Percentiles rank a stretch among this genome's conserved stretches.
phyloP scores from a whole-genome alignment of 2,113 vertebrate genomes.

The Petroica traversi region DNA sequence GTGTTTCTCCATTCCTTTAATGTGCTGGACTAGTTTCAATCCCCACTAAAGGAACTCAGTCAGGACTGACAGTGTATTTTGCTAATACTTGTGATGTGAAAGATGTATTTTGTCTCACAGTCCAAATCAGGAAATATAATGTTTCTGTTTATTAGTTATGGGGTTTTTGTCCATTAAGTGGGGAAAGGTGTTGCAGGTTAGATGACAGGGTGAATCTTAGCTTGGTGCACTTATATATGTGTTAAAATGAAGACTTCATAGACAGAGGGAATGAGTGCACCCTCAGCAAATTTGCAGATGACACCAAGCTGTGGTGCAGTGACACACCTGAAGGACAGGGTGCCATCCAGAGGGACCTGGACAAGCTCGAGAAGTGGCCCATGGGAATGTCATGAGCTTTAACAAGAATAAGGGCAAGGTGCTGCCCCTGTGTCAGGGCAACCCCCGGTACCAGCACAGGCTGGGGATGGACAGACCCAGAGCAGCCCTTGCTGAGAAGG shows the following conservation, averaged over 20 bases:
- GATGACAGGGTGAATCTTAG: neutral
- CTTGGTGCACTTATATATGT: neutral
- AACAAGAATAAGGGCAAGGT: neutral
- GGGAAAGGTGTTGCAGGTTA: neutral
- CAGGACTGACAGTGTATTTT: neutral
- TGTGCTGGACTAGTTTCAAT: neutral
- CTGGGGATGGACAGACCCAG: neutral
- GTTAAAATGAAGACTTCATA: neutral
- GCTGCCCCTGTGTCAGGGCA: neutral
- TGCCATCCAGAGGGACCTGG: neutral
- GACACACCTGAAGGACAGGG: neutral
- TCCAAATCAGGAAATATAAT: neutral
- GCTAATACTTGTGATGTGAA: neutral
- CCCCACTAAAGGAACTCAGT: neutral
- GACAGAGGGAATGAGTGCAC: neutral
- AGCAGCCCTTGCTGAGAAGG: neutral
- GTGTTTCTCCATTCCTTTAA: neutral
- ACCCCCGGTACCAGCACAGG: fast-evolving
- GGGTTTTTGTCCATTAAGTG: neutral
- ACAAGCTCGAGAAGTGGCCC: neutral
- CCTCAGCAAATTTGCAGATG: neutral
- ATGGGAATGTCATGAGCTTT: neutral
- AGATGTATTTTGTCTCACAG: neutral
- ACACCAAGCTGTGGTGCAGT: neutral
- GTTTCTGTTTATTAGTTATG: neutral